Conservation (phyloP, 2,888 invertebrate genomes). For the Cheilosia urbana region DNA sequence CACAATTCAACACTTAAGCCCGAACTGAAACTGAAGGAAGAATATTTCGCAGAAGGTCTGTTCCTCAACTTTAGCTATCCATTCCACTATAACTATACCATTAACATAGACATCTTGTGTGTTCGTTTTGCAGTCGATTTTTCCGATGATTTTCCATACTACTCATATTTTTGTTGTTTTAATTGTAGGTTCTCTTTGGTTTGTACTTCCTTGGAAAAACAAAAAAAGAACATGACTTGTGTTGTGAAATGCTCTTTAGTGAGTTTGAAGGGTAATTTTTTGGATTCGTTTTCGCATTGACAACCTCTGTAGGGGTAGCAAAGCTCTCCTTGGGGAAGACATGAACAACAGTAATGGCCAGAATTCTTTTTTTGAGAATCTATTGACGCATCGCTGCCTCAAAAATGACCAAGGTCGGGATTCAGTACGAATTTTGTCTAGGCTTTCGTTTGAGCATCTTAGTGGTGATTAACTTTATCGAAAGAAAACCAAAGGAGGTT, state of each 20-base stretch:
- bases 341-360: slow-evolving; percentile 26
- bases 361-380: neutral
- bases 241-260: slow-evolving; percentile 26
- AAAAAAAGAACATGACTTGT: neutral
- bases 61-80: slow-evolving; percentile 54
- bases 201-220: slow-evolving; percentile 16
- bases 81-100: slow-evolving; percentile 21
- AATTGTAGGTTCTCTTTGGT: slow-evolving; percentile 27
- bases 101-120: slow-evolving; percentile 40
- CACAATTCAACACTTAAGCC: slow-evolving; percentile 69
- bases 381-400: too few species aligned
- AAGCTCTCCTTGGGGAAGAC: slow-evolving; percentile 20
- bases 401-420: too few species aligned
- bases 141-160: slow-evolving; percentile 41
- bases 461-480: too few species aligned
- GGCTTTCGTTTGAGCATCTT: too few species aligned
- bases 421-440: too few species aligned
- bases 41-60: slow-evolving; percentile 60
- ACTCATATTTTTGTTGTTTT: slow-evolving; percentile 28
- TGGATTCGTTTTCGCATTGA: neutral
- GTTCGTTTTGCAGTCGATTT: slow-evolving; percentile 54
- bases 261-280: slow-evolving; percentile 18
- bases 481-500: too few species aligned
- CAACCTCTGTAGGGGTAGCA: slow-evolving; percentile 27
- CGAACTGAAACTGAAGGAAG: slow-evolving; percentile 70